A percentile compares a stretch with the other conserved stretches of the same genome.
phyloP scores from a whole-genome alignment of 1,140 invertebrate genomes.

The Penaeus vannamei region DNA sequence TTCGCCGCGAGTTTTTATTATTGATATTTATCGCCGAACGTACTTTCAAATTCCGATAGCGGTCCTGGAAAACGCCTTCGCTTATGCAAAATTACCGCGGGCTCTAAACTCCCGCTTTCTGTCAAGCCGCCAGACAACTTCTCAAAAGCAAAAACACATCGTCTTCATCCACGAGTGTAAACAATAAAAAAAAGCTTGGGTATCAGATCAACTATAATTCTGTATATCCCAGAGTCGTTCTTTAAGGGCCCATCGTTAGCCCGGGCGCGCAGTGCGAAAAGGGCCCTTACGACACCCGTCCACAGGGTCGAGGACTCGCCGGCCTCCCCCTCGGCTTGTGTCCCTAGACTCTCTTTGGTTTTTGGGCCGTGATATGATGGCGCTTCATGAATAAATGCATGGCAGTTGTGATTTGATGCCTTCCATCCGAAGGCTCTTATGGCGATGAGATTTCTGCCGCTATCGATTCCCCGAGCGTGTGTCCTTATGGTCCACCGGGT shows the following conservation, averaged over 20 bases:
- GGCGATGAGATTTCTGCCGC: constrained; percentile 65
- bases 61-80: no score
- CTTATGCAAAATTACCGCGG: no score
- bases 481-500: constrained; percentile 40
- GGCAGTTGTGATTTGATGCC: constrained; percentile 67
- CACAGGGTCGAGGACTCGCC: neutral
- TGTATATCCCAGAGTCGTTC: constrained; percentile 43
- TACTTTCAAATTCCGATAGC: no score
- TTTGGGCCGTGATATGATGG: constrained; percentile 61
- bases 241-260: constrained; percentile 48
- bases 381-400: constrained; percentile 67
- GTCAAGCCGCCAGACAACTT: constrained; percentile 9
- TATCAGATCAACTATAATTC: constrained; percentile 57
- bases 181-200: constrained; percentile 47
- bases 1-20: no score
- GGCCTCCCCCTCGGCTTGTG: neutral
- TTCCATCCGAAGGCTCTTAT: constrained; percentile 65
- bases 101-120: constrained; percentile 26
- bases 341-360: constrained; percentile 36
- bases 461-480: constrained; percentile 57
- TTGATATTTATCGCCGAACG: no score
- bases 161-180: constrained; percentile 48
- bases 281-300: neutral
- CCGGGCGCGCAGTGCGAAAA: neutral
- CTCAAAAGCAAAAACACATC: constrained; percentile 31